Evolutionary conservation across 1,140 invertebrate species (phyloP), one percentile per base, ranked within the genome.

Genomic region (Heliconius hewitsoni): DNA sequence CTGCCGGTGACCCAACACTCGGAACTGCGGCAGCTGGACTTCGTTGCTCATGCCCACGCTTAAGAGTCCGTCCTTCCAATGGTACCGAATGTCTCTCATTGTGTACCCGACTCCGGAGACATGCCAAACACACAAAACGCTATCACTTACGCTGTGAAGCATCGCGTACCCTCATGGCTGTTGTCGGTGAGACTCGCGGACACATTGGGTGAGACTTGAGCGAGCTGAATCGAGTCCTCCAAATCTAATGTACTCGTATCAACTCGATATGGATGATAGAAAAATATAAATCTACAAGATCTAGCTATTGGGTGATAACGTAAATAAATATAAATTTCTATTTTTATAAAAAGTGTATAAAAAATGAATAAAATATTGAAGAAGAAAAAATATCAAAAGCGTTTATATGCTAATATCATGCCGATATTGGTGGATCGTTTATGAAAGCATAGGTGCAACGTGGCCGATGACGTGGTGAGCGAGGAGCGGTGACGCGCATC

Each of bases 11-110:
- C 98, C 98, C 95, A 98, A 97, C 92, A 99, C 98, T 94, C 98
- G 97, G 96, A 99, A 99, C 96, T 99, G 98, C 88, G 98, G 98
- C 90, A 98, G 96, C 96, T 98, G 97, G 95, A 98, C 97, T 95
- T 98, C 97, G 95, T 96, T 97, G 96, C 97, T 97, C 96, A 98
- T 98, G 94, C 97, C 97, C 95, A 98, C 97, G 95, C 98, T 98
- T 94, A 97, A 96, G 94, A 96, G 95, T 94, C 97, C 97, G 95
- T 97, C 96, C 95, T 97, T 97, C 98, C 98, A 99, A 96, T 97
- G 98, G 96, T 99, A 99, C 95, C 97, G 97, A 96, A 99, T 99
- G 97, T 99, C 98, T 96, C 97, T 97, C 97, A 98, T 98, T 96
- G 98, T 98, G 97, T 99, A 99, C 96, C 98, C 98, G 97, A 98